Base-by-base conservation (phyloP, 2,888 invertebrate species). In the Eumacrocentrus americanus region DNA sequence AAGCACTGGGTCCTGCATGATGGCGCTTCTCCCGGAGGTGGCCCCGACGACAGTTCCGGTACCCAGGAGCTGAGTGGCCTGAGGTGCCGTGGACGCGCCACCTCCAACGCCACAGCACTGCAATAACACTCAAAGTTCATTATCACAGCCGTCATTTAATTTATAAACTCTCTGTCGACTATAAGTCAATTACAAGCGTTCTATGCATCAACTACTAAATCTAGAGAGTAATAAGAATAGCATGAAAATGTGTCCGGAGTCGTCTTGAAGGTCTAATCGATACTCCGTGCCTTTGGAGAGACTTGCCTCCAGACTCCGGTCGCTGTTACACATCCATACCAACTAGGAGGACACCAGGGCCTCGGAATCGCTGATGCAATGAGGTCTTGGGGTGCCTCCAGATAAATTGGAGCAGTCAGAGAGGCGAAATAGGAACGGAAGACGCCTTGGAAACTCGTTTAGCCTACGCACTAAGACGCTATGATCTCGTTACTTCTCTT, bases 101-200 rank as follows among this genome's bases (percentile, higher is more conserved):
- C 80, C 80, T 77, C 80, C 76, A 75, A 77, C 79, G 71, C 79
- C 80, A 76, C 80, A 80, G 77, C 79, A 80, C 80, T 80, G 75
- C 64, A 78, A 74, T 67, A 20, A 25, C 16, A 22, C 16, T 16
- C 37, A 11, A 56, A 29, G 16, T 34, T 50, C 3, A 56, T 47
- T 53, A 16, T 25, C 22, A 4, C 3, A 40, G n/a, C 18, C 9
- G 22, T 23, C 37, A 16, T 18, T 20, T 20, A 16, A 18, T 7
- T 25, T 25, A 4, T 23, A 25, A 47, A 11, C 5, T 29, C 29
- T 29, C 9, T 29, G 4, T 6, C 29, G 29, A 9, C 22, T 44
- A 20, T n/a, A 16, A 20, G 7, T 11, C 16, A 44, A 20, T 29
- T 29, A 29, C 29, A 29, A 9, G 29, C 29, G 9, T 29, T 16